phyloP scores from a whole-genome alignment of 2,888 invertebrate species.

The Amaurobius ferox region DNA sequence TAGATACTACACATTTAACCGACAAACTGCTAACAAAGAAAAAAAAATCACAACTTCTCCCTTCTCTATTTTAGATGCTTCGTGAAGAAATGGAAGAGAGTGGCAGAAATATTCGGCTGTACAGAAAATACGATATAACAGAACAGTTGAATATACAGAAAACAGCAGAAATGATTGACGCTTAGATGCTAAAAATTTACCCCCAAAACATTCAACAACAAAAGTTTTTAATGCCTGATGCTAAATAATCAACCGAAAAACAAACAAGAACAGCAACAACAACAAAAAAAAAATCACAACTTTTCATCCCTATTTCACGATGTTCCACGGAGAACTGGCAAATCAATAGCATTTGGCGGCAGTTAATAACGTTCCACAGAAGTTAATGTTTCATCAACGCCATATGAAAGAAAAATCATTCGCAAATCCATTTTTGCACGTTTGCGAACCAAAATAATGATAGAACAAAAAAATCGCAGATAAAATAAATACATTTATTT shows the following conservation, averaged over 20 bases:
- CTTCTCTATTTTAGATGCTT: too few relatives aligned
- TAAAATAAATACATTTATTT: conserved; percentile 64
- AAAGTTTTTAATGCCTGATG: not conserved
- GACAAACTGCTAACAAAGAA: too few relatives aligned
- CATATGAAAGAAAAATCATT: not conserved
- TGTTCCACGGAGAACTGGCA: not conserved
- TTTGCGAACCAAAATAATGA: not conserved
- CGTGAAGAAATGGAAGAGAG: too few relatives aligned
- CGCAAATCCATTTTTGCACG: conserved; percentile 9
- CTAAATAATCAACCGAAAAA: not conserved
- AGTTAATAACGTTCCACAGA: not conserved
- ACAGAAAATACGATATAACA: too few relatives aligned
- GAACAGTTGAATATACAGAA: too few relatives aligned
- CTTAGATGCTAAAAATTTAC: too few relatives aligned
- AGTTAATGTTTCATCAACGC: conserved; percentile 10
- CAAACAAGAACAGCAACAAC: not conserved
- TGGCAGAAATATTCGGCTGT: too few relatives aligned
- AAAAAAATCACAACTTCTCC: too few relatives aligned
- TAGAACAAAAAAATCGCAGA: not conserved
- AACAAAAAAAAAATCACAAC: not conserved
- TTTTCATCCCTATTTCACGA: not conserved
- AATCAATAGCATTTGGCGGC: not conserved
- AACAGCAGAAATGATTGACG: too few relatives aligned
- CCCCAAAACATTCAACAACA: not conserved
- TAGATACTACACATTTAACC: too few relatives aligned